These are phyloP conservation scores for Catalaphyllia jardinei DNA, from an alignment of 64 coral and sea anemone genomes.

Conservation along the genomic window DNA sequence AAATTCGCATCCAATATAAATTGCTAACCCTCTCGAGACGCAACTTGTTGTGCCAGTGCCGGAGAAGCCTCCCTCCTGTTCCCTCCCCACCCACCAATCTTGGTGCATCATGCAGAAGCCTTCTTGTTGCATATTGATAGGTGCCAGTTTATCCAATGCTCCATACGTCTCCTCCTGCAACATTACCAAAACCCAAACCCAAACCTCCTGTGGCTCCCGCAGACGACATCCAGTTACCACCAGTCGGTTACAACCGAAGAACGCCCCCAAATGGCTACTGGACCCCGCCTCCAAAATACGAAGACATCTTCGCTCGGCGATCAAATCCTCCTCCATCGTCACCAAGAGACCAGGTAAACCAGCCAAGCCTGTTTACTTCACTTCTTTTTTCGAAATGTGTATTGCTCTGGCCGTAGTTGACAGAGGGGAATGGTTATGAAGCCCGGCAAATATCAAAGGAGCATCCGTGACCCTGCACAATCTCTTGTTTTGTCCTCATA, in stretches of 20 bases:
- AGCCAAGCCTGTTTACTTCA: background rate
- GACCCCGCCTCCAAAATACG: slow-evolving; percentile 35
- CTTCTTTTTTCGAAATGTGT: background rate
- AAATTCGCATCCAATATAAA: no score
- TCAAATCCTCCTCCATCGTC: slow-evolving; percentile 25
- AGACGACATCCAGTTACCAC: slow-evolving; percentile 42
- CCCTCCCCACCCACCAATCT: no score
- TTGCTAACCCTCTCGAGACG: no score
- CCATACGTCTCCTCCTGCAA: background rate
- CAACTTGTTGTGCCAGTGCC: no score
- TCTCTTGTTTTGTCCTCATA: no score
- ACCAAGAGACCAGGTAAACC: slow-evolving; percentile 3
- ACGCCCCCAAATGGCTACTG: slow-evolving; percentile 36
- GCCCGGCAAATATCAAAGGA: no score
- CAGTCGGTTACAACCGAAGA: slow-evolving; percentile 45
- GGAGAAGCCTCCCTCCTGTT: no score
- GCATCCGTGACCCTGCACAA: no score
- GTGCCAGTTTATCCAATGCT: slow-evolving; percentile 20
- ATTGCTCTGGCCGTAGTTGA: no score
- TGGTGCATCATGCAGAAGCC: background rate
- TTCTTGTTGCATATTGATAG: background rate
- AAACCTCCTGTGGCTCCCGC: slow-evolving; percentile 37
- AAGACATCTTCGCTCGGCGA: slow-evolving; percentile 37
- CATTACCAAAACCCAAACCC: slow-evolving; percentile 5
- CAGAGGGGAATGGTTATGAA: no score